A percentile compares a stretch with the other conserved stretches of the same genome.
phyloP scores from a whole-genome alignment of 2,113 vertebrate genomes.

The Cyanoderma ruficeps region DNA sequence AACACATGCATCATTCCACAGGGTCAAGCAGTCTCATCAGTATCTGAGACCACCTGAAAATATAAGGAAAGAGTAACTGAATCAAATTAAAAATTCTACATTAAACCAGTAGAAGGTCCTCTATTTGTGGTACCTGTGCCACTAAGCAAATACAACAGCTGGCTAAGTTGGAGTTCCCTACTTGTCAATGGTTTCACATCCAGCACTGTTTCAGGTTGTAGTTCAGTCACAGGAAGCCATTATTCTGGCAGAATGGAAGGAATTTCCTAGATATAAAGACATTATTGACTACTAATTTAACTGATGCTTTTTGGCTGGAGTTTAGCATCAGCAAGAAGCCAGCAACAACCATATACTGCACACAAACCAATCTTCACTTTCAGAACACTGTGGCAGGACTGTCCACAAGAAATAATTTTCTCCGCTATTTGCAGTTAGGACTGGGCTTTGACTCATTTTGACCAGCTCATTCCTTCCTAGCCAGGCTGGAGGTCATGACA shows the following conservation, averaged over 20 bases:
- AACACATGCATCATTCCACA: not conserved
- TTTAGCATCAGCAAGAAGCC: not conserved
- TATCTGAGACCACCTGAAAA: not conserved
- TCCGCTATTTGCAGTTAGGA: not conserved
- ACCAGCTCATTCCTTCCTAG: not conserved
- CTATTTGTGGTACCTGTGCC: not conserved
- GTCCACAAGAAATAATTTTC: not conserved
- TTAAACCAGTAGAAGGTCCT: not conserved
- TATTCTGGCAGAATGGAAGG: not conserved
- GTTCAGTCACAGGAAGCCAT: not conserved
- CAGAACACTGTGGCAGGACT: not conserved
- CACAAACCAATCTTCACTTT: not conserved
- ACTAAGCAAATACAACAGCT: not conserved
- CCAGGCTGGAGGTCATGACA: not conserved
- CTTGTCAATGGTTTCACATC: not conserved
- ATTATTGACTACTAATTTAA: not conserved
- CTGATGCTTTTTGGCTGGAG: fast-evolving
- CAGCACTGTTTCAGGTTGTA: not conserved
- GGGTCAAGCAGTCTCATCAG: not conserved
- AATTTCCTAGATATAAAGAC: not conserved
- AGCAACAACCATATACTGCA: not conserved
- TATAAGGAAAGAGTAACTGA: not conserved
- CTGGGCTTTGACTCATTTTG: not conserved
- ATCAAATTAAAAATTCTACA: not conserved
- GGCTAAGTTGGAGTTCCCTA: not conserved